Conservation (phyloP, 2,113 vertebrate genomes). For the Xenopus borealis region DNA sequence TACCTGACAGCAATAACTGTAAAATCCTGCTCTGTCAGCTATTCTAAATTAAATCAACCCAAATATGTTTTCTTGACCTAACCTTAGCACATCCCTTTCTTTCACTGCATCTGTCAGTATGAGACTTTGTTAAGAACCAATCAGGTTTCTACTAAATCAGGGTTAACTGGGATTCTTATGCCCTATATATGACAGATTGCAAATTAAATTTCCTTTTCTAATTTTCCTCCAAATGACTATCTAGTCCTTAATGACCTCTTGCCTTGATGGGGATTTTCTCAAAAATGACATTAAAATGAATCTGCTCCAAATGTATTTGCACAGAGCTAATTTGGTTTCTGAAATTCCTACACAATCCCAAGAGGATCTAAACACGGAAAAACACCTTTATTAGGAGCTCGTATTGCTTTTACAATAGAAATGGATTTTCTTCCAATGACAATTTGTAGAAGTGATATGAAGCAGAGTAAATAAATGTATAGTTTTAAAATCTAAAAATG, state of each 20-base stretch:
- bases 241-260: constrained; percentile 37
- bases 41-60: background rate
- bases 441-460: too few species aligned
- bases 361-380: constrained; percentile 4
- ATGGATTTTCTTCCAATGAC: background rate
- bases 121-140: background rate
- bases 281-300: constrained; percentile 39
- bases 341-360: constrained; percentile 1
- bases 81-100: background rate
- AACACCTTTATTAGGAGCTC: constrained; percentile 7
- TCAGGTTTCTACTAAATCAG: constrained; percentile 2
- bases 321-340: constrained; percentile 12
- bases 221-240: constrained; percentile 15
- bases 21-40: constrained; percentile 4
- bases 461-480: too few species aligned
- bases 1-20: background rate
- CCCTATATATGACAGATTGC: constrained; percentile 13
- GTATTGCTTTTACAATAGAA: constrained; percentile 1
- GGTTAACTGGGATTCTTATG: constrained; percentile 13
- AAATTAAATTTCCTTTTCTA: constrained; percentile 31
- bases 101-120: background rate
- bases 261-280: constrained; percentile 33
- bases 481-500: too few species aligned
- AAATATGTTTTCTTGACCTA: constrained; percentile 9
- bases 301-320: constrained; percentile 31